These are phyloP conservation scores for Gracilinanus agilis DNA, from an alignment of 2,113 vertebrate genomes.

Conservation along the genomic window DNA sequence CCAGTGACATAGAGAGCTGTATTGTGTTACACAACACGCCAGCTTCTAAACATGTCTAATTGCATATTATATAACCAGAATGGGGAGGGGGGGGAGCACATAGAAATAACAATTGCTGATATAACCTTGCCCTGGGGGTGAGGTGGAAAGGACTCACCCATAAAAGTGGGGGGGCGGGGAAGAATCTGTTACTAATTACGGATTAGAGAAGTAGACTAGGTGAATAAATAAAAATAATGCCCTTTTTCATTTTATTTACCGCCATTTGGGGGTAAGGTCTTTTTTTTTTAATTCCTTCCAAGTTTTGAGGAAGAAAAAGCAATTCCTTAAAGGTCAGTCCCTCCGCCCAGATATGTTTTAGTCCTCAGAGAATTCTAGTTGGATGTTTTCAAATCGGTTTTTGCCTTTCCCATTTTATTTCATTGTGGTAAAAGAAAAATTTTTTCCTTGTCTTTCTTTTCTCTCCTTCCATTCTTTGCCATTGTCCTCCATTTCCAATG, in stretches of 20 bases:
- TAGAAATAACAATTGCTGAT: slow-evolving; percentile 69
- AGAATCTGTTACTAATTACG: slow-evolving; percentile 60
- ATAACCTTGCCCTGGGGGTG: slow-evolving; percentile 63
- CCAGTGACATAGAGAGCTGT: slow-evolving; percentile 73
- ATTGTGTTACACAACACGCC: slow-evolving; percentile 72
- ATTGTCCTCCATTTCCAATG: background rate
- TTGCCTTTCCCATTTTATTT: background rate
- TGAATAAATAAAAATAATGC: slow-evolving; percentile 44
- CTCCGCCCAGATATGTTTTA: slow-evolving; percentile 48
- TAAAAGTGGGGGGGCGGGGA: slow-evolving; percentile 17
- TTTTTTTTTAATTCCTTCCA: slow-evolving; percentile 26
- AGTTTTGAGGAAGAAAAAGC: slow-evolving; percentile 46
- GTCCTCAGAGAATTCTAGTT: slow-evolving; percentile 47
- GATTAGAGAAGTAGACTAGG: slow-evolving; percentile 49
- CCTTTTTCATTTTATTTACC: slow-evolving; percentile 23
- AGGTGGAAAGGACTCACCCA: background rate
- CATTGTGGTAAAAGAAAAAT: background rate
- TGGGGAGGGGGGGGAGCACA: slow-evolving; percentile 65
- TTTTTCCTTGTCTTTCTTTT: background rate
- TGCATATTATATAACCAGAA: slow-evolving; percentile 69
- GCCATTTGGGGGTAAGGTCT: slow-evolving; percentile 12
- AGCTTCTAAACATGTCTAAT: slow-evolving; percentile 77
- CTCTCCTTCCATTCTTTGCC: background rate
- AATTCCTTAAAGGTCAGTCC: slow-evolving; percentile 37
- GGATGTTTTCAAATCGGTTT: slow-evolving; percentile 52